Base-by-base conservation (phyloP, 2,888 invertebrate genomes). In the Lottia gigantea region DNA sequence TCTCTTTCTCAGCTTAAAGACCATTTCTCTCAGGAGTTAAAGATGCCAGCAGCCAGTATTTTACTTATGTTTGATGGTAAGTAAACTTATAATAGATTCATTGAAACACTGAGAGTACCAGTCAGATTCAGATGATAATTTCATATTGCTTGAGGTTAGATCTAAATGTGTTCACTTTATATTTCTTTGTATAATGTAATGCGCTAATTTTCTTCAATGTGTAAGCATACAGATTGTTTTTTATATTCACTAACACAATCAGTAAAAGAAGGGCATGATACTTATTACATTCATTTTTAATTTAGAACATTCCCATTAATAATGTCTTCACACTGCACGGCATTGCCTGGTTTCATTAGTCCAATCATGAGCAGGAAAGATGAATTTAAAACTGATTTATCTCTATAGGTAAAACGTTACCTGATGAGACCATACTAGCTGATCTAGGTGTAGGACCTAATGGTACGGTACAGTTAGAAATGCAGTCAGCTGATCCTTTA, bases 361-460 rank as follows among this genome's bases (percentile, higher is more conserved):
- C 12, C 14, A 3, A 26, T 16, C 64, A 25, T 8, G 1, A 40
- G 40, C 7, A 6, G 11, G 2, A 40, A 40, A 40, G 7, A 8
- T 40, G 6, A 31, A 31, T 15, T 23, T 63, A 55, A 46, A 23
- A 1, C 7, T 40, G 11, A 26, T 46, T 7, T 66, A 11, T 65
- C 12, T 67, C 23, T 75, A 0, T 72, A 86, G 87, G 86, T 45
- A 83, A 82, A 62, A 75, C 70, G n/a, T 79, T 86, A 72, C 68
- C 76, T 6, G 84, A 87, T 62, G 71, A 67, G 3, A 81, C 78
- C 4, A 85, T 83, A 1, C 75, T 88, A 46, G 85, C 82, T 8
- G 86, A 85, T 23, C 81, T 88, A 16, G 87, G 88, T 0, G 87
- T 88, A 0, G 86, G 86, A 25, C 87, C 88, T 11, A 88, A 88